These are phyloP conservation scores for Chamaetylas fuelleborni DNA, from an alignment of 2,113 vertebrate genomes.

Conservation along the genomic window DNA sequence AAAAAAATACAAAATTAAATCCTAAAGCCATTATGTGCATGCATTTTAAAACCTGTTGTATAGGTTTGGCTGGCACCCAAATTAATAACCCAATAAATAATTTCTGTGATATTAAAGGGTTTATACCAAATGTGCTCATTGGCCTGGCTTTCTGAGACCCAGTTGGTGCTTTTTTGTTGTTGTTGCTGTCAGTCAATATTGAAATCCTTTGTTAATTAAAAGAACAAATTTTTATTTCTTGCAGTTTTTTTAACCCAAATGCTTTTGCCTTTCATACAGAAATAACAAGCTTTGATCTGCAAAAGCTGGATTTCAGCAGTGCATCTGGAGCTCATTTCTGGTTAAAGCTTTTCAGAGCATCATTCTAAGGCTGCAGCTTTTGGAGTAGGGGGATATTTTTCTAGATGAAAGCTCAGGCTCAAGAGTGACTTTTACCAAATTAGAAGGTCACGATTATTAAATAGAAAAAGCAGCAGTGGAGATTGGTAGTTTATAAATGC, in stretches of 20 bases:
- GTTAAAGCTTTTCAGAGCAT: constrained; percentile 2
- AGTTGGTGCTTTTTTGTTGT: neutral
- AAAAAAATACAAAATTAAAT: neutral
- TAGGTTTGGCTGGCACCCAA: neutral
- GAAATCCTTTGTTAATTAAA: constrained; percentile 41
- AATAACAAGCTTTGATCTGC: constrained; percentile 24
- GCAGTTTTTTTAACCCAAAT: neutral
- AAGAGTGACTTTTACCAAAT: constrained; percentile 10
- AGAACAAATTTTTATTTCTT: constrained; percentile 18
- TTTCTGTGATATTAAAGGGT: neutral
- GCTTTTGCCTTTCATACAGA: neutral
- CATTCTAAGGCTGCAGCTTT: neutral
- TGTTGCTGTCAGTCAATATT: neutral
- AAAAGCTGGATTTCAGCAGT: constrained; percentile 28
- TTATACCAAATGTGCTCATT: neutral
- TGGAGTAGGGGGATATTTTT: neutral
- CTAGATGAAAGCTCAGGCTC: constrained; percentile 22
- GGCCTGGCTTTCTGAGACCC: neutral
- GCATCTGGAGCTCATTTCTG: constrained; percentile 49
- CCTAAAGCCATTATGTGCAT: neutral
- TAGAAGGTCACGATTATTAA: constrained; percentile 11
- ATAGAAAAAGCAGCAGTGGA: neutral
- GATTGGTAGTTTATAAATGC: neutral
- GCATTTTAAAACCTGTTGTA: neutral
- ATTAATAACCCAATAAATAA: constrained; percentile 42